A percentile compares a stretch with the other conserved stretches of the same genome.
phyloP scores from a whole-genome alignment of 30 jellyfish, hydroid and myxozoan species.

The Mastigias papua region DNA sequence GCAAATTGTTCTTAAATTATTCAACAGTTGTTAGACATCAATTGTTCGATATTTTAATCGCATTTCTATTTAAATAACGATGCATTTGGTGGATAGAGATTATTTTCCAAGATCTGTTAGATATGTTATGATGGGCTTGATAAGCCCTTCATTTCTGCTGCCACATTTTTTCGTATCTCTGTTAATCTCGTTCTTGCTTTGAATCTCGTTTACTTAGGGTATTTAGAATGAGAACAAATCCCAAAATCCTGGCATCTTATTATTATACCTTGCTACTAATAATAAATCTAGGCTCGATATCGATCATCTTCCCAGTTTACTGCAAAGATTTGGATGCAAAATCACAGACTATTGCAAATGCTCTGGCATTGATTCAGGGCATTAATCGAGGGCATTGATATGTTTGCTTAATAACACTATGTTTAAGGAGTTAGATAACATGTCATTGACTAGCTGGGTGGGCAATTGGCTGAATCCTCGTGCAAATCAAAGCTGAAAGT shows the following conservation, averaged over 20 bases:
- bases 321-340: neutral
- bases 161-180: constrained; percentile 55
- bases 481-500: too few relatives aligned
- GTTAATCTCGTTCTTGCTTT: constrained; percentile 14
- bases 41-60: constrained; percentile 46
- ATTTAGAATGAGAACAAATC: neutral
- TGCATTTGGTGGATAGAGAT: constrained; percentile 39
- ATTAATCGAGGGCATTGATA: too few relatives aligned
- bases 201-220: neutral
- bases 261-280: neutral
- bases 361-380: too few relatives aligned
- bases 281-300: neutral
- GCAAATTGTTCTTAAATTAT: constrained; percentile 56
- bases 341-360: too few relatives aligned
- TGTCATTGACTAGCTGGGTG: too few relatives aligned
- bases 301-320: neutral
- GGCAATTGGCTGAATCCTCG: too few relatives aligned
- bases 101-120: constrained; percentile 38
- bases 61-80: constrained; percentile 41
- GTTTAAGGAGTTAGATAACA: too few relatives aligned
- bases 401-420: too few relatives aligned
- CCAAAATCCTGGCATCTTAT: neutral
- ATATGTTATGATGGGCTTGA: constrained; percentile 47
- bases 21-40: constrained; percentile 23
- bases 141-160: constrained; percentile 39